Evolutionary conservation across 2,797 vertebrate genomes (phyloP).

Genomic region (Leptatherina wallacei): DNA sequence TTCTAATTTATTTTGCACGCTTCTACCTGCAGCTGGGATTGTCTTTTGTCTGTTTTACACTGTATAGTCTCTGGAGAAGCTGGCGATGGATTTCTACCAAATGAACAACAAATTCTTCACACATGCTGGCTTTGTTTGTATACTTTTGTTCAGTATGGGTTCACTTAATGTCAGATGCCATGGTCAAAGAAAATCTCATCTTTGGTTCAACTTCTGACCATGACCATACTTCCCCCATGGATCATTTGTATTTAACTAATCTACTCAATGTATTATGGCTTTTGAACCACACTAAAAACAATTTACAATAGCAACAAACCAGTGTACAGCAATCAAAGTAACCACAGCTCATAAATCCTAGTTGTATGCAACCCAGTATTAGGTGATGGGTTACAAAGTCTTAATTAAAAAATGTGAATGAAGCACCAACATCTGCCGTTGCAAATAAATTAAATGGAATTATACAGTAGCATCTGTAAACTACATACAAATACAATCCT

Average conservation of each 20-base stretch:
- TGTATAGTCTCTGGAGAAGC: slow-evolving; percentile 20
- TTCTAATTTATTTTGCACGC: slow-evolving; percentile 34
- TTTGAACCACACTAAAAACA: not conserved
- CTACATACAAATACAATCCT: slow-evolving; percentile 7
- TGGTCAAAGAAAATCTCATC: slow-evolving; percentile 4
- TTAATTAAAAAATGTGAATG: slow-evolving; percentile 8
- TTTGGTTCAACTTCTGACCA: not conserved
- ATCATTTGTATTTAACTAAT: slow-evolving; percentile 1
- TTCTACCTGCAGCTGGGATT: slow-evolving; percentile 32
- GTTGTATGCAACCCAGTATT: not conserved
- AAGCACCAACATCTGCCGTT: slow-evolving; percentile 22
- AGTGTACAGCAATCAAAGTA: not conserved
- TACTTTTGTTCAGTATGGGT: not conserved
- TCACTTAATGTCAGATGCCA: not conserved
- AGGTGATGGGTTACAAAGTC: slow-evolving; percentile 6
- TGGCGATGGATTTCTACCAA: slow-evolving; percentile 18
- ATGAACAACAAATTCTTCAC: slow-evolving; percentile 18
- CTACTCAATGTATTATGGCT: not conserved
- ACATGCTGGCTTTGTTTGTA: slow-evolving; percentile 10
- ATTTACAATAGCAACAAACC: not conserved
- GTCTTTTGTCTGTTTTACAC: slow-evolving; percentile 25
- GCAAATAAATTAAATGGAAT: slow-evolving; percentile 24
- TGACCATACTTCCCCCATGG: not conserved
- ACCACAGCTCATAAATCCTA: slow-evolving; percentile 6
- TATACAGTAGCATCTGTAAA: slow-evolving; percentile 41